A percentile compares a stretch with the other conserved stretches of the same genome.
These are phyloP conservation scores for Burhinus oedicnemus DNA, from an alignment of 2,113 vertebrate genomes.

Conservation along the genomic window DNA sequence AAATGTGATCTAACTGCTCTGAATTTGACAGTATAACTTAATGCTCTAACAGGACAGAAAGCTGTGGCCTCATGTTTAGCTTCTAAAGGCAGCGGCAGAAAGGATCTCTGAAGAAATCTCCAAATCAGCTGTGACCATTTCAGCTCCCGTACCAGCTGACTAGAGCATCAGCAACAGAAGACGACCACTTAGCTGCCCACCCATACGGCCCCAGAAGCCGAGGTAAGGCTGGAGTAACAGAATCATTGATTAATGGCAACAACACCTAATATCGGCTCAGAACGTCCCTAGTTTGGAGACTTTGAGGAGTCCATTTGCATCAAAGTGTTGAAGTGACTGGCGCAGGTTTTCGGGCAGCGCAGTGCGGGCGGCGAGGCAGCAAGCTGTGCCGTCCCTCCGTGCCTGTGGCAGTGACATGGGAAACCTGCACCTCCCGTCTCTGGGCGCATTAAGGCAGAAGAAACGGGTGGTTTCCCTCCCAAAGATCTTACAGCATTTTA, in stretches of 20 bases:
- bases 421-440: background rate
- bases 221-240: background rate
- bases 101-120: background rate
- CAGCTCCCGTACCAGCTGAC: background rate
- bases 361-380: fast-evolving
- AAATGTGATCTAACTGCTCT: background rate
- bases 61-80: background rate
- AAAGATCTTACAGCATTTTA: background rate
- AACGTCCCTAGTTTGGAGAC: background rate
- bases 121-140: background rate
- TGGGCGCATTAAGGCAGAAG: fast-evolving
- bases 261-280: background rate
- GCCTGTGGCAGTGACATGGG: fast-evolving
- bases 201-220: fast-evolving
- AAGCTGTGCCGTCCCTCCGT: background rate
- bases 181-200: background rate
- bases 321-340: fast-evolving
- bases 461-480: background rate
- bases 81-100: background rate
- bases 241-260: background rate
- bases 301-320: background rate
- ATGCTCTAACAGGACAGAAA: background rate
- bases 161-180: background rate
- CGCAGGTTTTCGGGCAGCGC: background rate
- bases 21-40: background rate